phyloP scores from a whole-genome alignment of 2,888 invertebrate genomes.

The Drosophila helvetica region DNA sequence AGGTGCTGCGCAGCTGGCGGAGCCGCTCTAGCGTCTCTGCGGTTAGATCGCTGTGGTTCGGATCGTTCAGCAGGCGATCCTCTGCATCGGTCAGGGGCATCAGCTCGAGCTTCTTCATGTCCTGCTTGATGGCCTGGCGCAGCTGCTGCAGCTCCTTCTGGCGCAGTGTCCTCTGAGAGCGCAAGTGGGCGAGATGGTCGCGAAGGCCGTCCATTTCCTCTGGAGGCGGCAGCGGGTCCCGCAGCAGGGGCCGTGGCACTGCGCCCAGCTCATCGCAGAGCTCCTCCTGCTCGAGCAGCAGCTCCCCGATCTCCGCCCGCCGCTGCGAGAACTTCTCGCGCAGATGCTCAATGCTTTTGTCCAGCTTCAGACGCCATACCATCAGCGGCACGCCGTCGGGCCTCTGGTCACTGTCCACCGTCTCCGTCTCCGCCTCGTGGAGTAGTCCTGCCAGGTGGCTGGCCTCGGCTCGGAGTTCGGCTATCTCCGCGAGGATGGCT shows the following conservation, averaged over 20 bases:
- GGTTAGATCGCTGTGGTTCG: constrained; percentile 85
- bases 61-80: constrained; percentile 83
- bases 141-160: constrained; percentile 80
- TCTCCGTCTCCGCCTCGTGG: constrained; percentile 65
- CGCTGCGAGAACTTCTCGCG: constrained; percentile 85
- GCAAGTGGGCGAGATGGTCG: constrained; percentile 86
- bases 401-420: constrained; percentile 65
- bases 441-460: constrained; percentile 75
- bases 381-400: constrained; percentile 81
- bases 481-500: constrained; percentile 86
- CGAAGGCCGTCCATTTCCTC: constrained; percentile 86
- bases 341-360: constrained; percentile 86
- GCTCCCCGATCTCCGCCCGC: constrained; percentile 83
- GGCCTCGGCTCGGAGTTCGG: constrained; percentile 75
- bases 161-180: constrained; percentile 86
- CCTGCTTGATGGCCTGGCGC: constrained; percentile 82
- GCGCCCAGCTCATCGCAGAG: constrained; percentile 82
- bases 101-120: constrained; percentile 82
- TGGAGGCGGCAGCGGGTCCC: constrained; percentile 86
- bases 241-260: constrained; percentile 70
- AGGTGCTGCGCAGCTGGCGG: constrained; percentile 85
- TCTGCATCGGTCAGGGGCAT: constrained; percentile 72
- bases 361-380: constrained; percentile 86
- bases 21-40: constrained; percentile 87
- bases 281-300: constrained; percentile 84